Percentiles rank a stretch among this genome's conserved stretches.
Conservation (phyloP, 2,888 invertebrate species). For the Chymomyza caudatula region DNA sequence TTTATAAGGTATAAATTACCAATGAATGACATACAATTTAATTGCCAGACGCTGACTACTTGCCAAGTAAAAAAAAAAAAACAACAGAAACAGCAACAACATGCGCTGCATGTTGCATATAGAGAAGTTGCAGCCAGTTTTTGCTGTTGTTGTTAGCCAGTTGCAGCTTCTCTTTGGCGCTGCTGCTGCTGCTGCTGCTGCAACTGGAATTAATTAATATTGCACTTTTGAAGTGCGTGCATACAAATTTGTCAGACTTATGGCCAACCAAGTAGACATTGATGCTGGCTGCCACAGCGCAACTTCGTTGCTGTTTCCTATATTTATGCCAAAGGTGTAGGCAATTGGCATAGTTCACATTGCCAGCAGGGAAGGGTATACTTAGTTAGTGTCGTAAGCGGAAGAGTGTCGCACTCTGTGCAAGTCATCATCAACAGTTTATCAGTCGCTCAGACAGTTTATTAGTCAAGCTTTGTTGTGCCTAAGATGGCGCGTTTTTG, state of each 20-base stretch:
- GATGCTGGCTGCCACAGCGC: background rate
- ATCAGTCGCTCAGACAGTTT: background rate
- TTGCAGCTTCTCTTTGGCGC: slow-evolving; percentile 13
- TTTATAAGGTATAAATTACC: slow-evolving; percentile 77
- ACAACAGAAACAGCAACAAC: slow-evolving; percentile 46
- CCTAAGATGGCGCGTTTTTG: slow-evolving; percentile 14
- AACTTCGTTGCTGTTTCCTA: slow-evolving; percentile 32
- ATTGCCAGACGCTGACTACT: slow-evolving; percentile 61
- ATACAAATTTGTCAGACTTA: slow-evolving; percentile 75
- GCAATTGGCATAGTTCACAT: slow-evolving; percentile 74
- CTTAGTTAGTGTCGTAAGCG: background rate
- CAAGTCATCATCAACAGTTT: background rate
- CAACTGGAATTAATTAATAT: slow-evolving; percentile 72
- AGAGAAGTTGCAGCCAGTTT: slow-evolving; percentile 24
- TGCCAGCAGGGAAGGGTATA: slow-evolving; percentile 21
- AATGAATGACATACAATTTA: slow-evolving; percentile 77
- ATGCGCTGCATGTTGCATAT: slow-evolving; percentile 38
- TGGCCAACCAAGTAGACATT: slow-evolving; percentile 2
- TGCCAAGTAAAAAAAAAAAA: background rate
- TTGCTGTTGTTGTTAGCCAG: slow-evolving; percentile 19
- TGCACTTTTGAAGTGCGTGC: slow-evolving; percentile 73
- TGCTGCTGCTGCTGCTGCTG: slow-evolving; percentile 19
- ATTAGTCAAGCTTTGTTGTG: slow-evolving; percentile 1
- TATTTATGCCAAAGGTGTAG: slow-evolving; percentile 67
- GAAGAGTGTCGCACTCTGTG: background rate